These are phyloP conservation scores for Zaprionus africanus DNA, from an alignment of 1,140 invertebrate species.

Conservation along the genomic window DNA sequence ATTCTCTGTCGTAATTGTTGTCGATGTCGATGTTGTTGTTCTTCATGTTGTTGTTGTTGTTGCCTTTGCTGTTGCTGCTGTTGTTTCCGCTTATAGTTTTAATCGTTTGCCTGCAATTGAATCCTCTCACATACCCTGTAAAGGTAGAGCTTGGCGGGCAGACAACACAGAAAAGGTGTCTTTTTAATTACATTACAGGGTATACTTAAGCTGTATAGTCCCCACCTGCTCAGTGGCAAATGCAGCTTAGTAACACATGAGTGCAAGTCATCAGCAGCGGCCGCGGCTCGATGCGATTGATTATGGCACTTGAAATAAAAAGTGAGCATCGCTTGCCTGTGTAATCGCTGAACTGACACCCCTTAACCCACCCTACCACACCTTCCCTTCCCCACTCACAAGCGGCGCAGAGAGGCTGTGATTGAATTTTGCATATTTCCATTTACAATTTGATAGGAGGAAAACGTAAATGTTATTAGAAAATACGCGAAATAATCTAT, in stretches of 20 bases:
- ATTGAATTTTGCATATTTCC: neutral
- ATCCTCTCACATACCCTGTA: neutral
- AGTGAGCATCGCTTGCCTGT: conserved; percentile 27
- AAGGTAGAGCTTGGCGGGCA: neutral
- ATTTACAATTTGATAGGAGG: neutral
- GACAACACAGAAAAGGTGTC: no score
- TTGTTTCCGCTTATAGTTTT: neutral
- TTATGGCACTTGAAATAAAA: conserved; percentile 49
- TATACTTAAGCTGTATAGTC: neutral
- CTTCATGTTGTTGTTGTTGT: neutral
- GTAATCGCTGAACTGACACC: conserved; percentile 19
- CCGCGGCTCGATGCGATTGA: conserved; percentile 39
- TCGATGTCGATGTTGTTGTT: neutral
- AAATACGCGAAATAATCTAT: neutral
- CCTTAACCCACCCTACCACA: neutral
- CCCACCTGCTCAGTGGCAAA: conserved; percentile 37
- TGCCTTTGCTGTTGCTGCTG: neutral
- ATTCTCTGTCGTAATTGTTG: conserved; percentile 35
- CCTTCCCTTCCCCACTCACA: neutral
- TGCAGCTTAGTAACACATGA: conserved; percentile 64
- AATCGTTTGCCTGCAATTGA: conserved; percentile 1
- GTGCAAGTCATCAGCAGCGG: conserved; percentile 56
- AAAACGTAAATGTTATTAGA: neutral
- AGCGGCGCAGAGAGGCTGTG: neutral
- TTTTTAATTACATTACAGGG: neutral